Evolutionary conservation across 2,888 invertebrate genomes (phyloP).

Genomic region (Pyrocoelia pectoralis): DNA sequence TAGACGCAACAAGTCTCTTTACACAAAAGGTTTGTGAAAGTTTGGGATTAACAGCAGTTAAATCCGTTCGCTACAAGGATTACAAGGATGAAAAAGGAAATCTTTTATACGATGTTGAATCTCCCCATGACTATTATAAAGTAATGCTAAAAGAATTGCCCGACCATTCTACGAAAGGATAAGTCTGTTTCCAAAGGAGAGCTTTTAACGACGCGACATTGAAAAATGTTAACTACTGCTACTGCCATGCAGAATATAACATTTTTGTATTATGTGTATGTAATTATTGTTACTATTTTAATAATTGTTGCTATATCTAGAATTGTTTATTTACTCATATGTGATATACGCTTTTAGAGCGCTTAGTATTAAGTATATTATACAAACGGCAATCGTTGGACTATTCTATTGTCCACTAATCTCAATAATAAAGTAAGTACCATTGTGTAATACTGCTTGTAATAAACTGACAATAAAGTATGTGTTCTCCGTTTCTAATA

Average conservation of each 20-base stretch:
- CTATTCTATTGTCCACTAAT: neutral
- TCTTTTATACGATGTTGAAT: slow-evolving; percentile 68
- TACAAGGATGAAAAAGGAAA: slow-evolving; percentile 69
- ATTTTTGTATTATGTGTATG: slow-evolving; percentile 45
- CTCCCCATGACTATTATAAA: slow-evolving; percentile 72
- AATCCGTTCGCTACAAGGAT: slow-evolving; percentile 74
- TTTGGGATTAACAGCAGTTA: slow-evolving; percentile 70
- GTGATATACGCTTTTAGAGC: too few species aligned
- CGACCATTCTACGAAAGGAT: slow-evolving; percentile 30
- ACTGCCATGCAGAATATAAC: slow-evolving; percentile 61
- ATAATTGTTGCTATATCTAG: neutral
- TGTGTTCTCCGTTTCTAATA: slow-evolving; percentile 13
- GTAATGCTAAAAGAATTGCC: slow-evolving; percentile 46
- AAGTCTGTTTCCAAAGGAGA: neutral
- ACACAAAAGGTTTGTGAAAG: slow-evolving; percentile 79
- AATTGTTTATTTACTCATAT: too few species aligned
- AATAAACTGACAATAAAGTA: slow-evolving; percentile 18
- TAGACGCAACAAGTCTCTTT: slow-evolving; percentile 81
- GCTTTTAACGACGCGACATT: slow-evolving; percentile 1
- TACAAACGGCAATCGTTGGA: slow-evolving; percentile 21
- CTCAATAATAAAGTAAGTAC: neutral
- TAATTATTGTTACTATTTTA: neutral
- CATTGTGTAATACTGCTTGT: slow-evolving; percentile 9
- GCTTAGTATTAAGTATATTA: neutral
- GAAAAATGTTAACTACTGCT: slow-evolving; percentile 58